Percentiles rank a stretch among this genome's conserved stretches.
Conservation (phyloP, 2,888 invertebrate species). For the Capitulum mitella region DNA sequence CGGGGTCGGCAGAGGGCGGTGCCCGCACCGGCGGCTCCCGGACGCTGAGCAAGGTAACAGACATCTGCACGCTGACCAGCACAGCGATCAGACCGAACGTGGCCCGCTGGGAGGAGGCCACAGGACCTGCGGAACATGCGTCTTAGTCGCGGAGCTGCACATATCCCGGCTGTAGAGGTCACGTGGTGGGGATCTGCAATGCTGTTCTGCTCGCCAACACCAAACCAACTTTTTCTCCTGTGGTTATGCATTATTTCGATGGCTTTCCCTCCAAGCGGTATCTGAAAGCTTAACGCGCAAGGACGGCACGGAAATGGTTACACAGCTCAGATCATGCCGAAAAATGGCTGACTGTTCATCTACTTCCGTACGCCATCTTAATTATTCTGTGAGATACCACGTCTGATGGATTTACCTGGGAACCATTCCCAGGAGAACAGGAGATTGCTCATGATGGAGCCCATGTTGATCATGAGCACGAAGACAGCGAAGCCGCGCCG, state of each 20-base stretch:
- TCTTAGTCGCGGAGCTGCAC: no score
- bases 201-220: no score
- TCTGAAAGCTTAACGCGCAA: no score
- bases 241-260: neutral
- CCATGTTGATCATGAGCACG: neutral
- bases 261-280: no score
- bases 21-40: neutral
- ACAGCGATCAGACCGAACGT: neutral
- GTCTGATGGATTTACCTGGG: neutral
- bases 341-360: neutral
- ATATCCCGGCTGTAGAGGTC: no score
- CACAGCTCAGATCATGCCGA: no score
- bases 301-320: no score
- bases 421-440: slow-evolving; percentile 19
- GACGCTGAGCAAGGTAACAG: neutral
- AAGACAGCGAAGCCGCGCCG: neutral
- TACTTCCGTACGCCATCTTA: neutral
- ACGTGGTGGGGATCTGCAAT: no score
- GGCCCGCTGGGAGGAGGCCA: neutral
- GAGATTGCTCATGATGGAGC: neutral
- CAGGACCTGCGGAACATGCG: no score
- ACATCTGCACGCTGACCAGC: neutral
- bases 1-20: neutral
- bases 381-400: neutral
- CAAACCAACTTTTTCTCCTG: no score